Evolutionary conservation across 30 jellyfish, hydroid and myxozoan species (phyloP).

Genomic region (Hydra vulgaris): DNA sequence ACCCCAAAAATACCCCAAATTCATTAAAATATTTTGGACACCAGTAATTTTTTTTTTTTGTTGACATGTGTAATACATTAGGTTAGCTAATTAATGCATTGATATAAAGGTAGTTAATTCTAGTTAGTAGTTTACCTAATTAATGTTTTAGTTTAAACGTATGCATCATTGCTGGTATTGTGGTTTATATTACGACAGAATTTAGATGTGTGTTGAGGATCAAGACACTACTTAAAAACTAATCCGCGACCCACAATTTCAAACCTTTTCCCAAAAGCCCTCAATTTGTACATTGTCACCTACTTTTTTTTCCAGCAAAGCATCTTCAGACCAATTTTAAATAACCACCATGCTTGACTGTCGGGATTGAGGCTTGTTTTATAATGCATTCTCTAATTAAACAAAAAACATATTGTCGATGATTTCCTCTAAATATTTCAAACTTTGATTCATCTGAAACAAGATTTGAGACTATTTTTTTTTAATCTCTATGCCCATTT

Average conservation of each 20-base stretch:
- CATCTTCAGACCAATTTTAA: not conserved
- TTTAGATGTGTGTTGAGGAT: no score
- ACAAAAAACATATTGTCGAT: not conserved
- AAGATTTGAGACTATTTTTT: not conserved
- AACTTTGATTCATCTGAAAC: not conserved
- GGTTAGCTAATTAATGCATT: no score
- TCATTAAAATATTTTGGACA: no score
- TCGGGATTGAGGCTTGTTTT: not conserved
- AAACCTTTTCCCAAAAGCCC: not conserved
- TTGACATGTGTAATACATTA: no score
- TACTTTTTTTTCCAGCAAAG: not conserved
- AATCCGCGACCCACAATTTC: not conserved
- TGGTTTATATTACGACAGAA: no score
- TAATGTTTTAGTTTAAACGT: no score
- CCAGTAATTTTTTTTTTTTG: no score
- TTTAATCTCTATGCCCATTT: not conserved
- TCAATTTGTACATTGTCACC: not conserved
- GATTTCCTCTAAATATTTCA: not conserved
- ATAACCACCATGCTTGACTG: not conserved
- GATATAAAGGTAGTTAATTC: no score
- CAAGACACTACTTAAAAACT: not conserved
- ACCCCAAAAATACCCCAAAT: no score
- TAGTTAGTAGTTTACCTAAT: no score
- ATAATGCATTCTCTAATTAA: not conserved
- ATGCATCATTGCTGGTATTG: no score